phyloP scores from a whole-genome alignment of 1,140 invertebrate species.

The Globodera rostochiensis region DNA sequence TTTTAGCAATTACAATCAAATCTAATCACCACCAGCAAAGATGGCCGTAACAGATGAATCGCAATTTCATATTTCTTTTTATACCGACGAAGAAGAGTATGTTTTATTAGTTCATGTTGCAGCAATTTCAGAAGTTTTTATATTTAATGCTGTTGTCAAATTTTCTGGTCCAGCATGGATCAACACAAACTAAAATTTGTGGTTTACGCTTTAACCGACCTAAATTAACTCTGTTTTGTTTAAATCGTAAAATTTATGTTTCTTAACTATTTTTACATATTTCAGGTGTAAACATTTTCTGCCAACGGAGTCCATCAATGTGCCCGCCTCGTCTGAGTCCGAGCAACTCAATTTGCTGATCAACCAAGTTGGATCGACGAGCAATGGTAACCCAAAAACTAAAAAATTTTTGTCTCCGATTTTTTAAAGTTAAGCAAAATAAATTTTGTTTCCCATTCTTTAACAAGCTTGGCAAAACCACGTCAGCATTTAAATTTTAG shows the following conservation, averaged over 20 bases:
- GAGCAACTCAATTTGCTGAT: conserved; percentile 38
- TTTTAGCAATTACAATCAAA: too few relatives aligned
- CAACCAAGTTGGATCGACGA: conserved; percentile 29
- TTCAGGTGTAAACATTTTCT: conserved; percentile 12
- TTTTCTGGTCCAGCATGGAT: background rate
- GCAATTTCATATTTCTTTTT: background rate
- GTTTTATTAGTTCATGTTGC: too few relatives aligned
- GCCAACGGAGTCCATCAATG: conserved; percentile 29
- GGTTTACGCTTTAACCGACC: too few relatives aligned
- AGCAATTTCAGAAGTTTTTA: too few relatives aligned
- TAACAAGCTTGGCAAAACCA: conserved; percentile 19
- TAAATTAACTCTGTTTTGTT: too few relatives aligned
- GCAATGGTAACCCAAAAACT: conserved; percentile 17
- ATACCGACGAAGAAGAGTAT: background rate
- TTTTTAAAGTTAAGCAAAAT: background rate
- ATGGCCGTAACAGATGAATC: background rate
- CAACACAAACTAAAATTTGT: background rate
- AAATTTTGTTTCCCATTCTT: background rate
- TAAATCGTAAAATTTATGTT: too few relatives aligned
- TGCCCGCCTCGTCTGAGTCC: conserved; percentile 23
- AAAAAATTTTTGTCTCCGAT: too few relatives aligned
- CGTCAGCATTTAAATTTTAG: conserved; percentile 34
- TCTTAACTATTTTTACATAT: background rate
- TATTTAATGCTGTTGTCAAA: background rate
- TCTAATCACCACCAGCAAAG: too few relatives aligned